Conservation (phyloP, 2,888 invertebrate genomes). For the Drosophila paranaensis region DNA sequence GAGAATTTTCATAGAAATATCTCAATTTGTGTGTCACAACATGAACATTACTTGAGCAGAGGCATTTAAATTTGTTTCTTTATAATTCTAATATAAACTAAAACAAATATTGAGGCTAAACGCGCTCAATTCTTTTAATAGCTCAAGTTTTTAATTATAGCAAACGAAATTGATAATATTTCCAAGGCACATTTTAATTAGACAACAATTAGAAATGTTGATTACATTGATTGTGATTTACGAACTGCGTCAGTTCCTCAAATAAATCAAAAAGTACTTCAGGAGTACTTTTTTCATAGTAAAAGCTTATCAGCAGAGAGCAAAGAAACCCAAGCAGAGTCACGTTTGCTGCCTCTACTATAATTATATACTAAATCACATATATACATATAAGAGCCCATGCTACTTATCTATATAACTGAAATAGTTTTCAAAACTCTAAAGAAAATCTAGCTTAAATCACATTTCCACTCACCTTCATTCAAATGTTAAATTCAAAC, state of each 20-base stretch:
- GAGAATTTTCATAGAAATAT: constrained; percentile 15
- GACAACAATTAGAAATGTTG: constrained; percentile 46
- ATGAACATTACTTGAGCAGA: constrained; percentile 30
- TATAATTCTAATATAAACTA: background rate
- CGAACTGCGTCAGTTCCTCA: constrained; percentile 29
- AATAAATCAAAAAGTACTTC: constrained; percentile 11
- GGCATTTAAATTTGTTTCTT: too few species aligned
- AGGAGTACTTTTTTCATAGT: constrained; percentile 2
- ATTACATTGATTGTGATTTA: constrained; percentile 35
- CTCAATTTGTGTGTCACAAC: constrained; percentile 34
- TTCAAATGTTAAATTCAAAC: constrained; percentile 11
- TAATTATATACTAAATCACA: background rate
- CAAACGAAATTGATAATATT: constrained; percentile 19
- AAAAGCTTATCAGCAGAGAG: constrained; percentile 40
- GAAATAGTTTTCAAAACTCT: background rate
- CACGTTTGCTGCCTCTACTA: background rate
- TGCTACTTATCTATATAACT: too few species aligned
- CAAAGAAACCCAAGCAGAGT: background rate
- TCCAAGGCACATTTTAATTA: constrained; percentile 40
- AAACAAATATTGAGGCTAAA: background rate
- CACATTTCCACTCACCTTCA: background rate
- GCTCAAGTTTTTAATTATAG: constrained; percentile 6
- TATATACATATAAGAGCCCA: too few species aligned
- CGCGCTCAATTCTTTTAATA: constrained; percentile 7
- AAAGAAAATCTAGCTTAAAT: background rate